These are phyloP conservation scores for Enteromius viviparus DNA, from an alignment of 2,797 vertebrate species.

Conservation along the genomic window DNA sequence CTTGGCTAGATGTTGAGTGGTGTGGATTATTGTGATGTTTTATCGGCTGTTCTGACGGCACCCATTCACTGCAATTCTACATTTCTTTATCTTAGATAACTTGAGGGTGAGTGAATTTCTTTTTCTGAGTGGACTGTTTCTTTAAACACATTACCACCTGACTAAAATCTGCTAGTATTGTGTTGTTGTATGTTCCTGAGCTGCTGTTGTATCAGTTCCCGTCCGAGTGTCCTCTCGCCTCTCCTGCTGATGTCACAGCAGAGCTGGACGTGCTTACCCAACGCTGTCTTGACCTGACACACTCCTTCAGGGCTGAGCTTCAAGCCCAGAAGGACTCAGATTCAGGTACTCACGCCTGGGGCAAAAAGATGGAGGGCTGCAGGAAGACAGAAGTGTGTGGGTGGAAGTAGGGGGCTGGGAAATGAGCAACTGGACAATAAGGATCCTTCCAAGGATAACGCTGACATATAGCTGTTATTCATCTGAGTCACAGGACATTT, in stretches of 20 bases:
- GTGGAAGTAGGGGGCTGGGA: constrained; percentile 54
- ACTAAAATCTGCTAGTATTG: no score
- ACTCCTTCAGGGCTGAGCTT: constrained; percentile 56
- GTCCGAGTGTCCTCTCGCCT: constrained; percentile 61
- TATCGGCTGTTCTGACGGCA: not conserved
- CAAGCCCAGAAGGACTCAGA: constrained; percentile 42
- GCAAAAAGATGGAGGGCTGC: not conserved
- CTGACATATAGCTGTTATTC: constrained; percentile 14
- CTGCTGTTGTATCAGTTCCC: constrained; percentile 69
- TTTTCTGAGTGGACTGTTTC: no score
- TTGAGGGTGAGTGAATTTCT: no score
- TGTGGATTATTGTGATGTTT: no score
- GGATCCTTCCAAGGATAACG: constrained; percentile 23
- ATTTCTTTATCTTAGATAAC: not conserved
- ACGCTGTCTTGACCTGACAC: constrained; percentile 61
- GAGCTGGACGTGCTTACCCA: constrained; percentile 63
- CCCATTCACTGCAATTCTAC: not conserved
- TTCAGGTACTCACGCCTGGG: constrained; percentile 61
- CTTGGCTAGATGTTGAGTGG: no score
- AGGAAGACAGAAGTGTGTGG: constrained; percentile 50
- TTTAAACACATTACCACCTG: no score
- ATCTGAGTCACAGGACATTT: constrained; percentile 17
- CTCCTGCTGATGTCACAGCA: constrained; percentile 63
- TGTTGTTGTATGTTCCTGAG: constrained; percentile 50
- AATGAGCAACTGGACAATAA: constrained; percentile 47